Base-by-base conservation (phyloP, 2,797 vertebrate genomes). In the Karalla daura region DNA sequence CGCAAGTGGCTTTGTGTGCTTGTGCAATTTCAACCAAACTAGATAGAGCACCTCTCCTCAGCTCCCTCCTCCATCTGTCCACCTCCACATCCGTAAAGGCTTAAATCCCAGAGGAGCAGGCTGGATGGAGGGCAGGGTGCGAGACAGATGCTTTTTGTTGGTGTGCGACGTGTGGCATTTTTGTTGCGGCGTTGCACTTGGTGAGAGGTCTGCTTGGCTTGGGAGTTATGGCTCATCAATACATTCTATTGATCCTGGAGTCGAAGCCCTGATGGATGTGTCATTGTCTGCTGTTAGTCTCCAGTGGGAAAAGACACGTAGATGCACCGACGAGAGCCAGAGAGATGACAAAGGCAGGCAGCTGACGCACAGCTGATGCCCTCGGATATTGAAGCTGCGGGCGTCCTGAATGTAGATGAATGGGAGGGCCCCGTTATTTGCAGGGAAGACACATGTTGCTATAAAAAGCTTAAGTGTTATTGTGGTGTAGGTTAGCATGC, bases 201-300 rank as follows among this genome's bases (percentile, higher is more conserved):
- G 52, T 52, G 52, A 67, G 40, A 74, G 80, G 52, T 50, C 53
- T 39, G 53, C 70, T 70, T 52, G 51, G 64, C 53, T 64, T 66
- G 25, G 30, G 37, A 43, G 51, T 73, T 47, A 74, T 63, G 56
- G 63, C 27, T 58, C 58, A 69, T 86, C 85, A 75, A 86, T 90
- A 80, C 23, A 40, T 62, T 67, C 28, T 66, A 91, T 84, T 78
- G 85, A 89, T 74, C 9, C 18, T 40, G 63, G 37, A 53, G 62
- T 54, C 62, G 35, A 70, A 79, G 75, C 62, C 62, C 20, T 23
- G 59, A 67, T 39, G 37, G 60, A 83, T 67, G 59, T 53, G 71
- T 52, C 60, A 61, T 73, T 80, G 66, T 67, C 73, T 74, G 51
- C 45, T 43, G 36, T 73, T 51, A 45, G 50, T 67, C 14, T 79